phyloP scores from a whole-genome alignment of 2,888 invertebrate species.

The Agrotis exclamationis region DNA sequence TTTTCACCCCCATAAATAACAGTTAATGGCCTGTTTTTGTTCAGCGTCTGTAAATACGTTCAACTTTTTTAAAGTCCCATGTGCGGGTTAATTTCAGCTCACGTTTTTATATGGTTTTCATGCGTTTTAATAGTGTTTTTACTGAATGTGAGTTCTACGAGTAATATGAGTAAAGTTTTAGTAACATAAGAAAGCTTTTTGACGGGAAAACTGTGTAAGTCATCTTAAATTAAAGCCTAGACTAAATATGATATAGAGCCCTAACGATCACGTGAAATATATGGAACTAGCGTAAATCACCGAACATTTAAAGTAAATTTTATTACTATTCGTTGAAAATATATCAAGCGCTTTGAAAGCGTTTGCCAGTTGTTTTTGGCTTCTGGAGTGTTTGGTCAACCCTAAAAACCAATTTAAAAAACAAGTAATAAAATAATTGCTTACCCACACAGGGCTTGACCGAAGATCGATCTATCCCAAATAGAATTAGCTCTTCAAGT shows the following conservation, averaged over 20 bases:
- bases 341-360: neutral
- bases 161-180: conserved; percentile 8
- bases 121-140: conserved; percentile 10
- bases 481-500: conserved; percentile 49
- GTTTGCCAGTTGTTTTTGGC: fast-evolving
- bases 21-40: conserved; percentile 61
- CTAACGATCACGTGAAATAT: neutral
- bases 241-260: too few species aligned
- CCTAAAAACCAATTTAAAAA: conserved; percentile 43
- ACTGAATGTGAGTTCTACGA: neutral
- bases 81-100: conserved; percentile 57
- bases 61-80: conserved; percentile 62
- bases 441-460: conserved; percentile 23
- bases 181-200: conserved; percentile 1
- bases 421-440: conserved; percentile 35
- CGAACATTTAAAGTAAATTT: neutral
- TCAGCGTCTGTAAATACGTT: conserved; percentile 54
- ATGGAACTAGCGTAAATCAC: neutral
- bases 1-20: conserved; percentile 60
- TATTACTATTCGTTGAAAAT: too few species aligned
- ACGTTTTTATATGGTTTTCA: conserved; percentile 38
- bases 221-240: neutral
- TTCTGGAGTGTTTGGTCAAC: conserved; percentile 4
- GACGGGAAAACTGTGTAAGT: neutral
- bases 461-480: conserved; percentile 45